Evolutionary conservation across 2,797 vertebrate genomes (phyloP), one percentile per base, ranked within the genome.

Genomic region (Valencia hispanica): DNA sequence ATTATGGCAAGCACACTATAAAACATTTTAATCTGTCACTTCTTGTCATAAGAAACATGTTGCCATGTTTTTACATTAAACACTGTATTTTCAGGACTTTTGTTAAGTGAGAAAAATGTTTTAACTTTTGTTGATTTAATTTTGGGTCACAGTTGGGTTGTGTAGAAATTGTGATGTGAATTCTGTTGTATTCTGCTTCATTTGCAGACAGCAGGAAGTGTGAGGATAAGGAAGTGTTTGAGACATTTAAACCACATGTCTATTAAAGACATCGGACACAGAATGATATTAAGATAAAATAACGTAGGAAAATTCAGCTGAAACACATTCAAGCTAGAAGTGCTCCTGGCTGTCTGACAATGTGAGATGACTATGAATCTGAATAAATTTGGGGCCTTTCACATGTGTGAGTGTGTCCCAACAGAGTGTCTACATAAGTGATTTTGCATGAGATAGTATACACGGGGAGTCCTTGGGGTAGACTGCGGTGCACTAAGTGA

Each of bases 401-500:
- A 59, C 59, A 57, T 47, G 70, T 63, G 72, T 6, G 63, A 63
- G 80, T 57, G 75, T 75, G 71, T 78, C 87, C 83, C 79, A 87
- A 83, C 79, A 90, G 79, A 88, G 77, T 47, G 85, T 91, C 82
- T 89, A 83, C 82, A 80, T 91, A 90, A 92, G 82, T 90, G 84
- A 83, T 91, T 88, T 90, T 86, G 81, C 81, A 93, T 91, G 91
- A 94, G 88, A 93, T 91, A 93, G 90, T 89, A 86, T 80, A 87
- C 91, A 91, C 86, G 80, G 80, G 84, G 86, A 92, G 87, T 86
- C 88, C 90, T 89, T 66, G 0, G 91, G 89, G 91, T 85, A 87
- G 91, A 87, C 80, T 86, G 70, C 85, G 83, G 84, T 81, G 76
- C 84, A 86, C 90, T 87, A 89, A 92, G 82, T 79, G 86, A 90